Evolutionary conservation across 2,113 vertebrate species (phyloP), one percentile per base, ranked within the genome.

Genomic region (Hippolais icterina): DNA sequence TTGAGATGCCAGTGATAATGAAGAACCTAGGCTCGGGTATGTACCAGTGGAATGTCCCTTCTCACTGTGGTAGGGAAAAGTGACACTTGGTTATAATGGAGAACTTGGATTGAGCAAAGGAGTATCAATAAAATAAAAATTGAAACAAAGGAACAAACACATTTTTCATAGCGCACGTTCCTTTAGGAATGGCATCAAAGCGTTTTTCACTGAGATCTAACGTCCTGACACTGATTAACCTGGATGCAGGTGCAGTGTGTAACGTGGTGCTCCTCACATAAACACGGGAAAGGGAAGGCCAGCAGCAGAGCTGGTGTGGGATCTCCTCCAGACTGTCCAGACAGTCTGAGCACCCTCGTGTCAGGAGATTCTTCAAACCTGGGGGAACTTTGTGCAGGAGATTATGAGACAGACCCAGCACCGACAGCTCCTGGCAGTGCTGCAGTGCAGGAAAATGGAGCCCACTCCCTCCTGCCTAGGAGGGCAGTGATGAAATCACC

Each of bases 121-220:
- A 27, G 10, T 54, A 29, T 47, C 39, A 63, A 53, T 46, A 59
- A 88, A 93, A 72, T 9, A 59, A 74, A 76, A 61, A 46, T 11
- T 20, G 27, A 77, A 85, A 27, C 27, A 70, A 70, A 84, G 33
- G 52, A 54, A 28, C 44, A 76, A 31, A 75, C 22, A 96, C 64
- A 29, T 96, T 95, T 92, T 56, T 92, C 65, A 97, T 75, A 5
- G 59, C 16, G 27, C 90, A 90, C 56, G 97, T 79, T 89, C 85
- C 70, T 15, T 33, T 3, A 2, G 97, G 97, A 53, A 95, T 90
- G 23, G 42, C 49, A 15, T 80, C 86, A 25, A 97, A 96, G 11
- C 23, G 17, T 24, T 98, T 98, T 93, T 96, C 95, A 35, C 94
- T 97, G 59, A 96, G 90, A 44, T 98, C 94, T 54, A 92, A 89